A percentile compares a stretch with the other conserved stretches of the same genome.
Evolutionary conservation across 2,888 invertebrate genomes (phyloP).

Genomic region (Cremastobaeus sp.): DNA sequence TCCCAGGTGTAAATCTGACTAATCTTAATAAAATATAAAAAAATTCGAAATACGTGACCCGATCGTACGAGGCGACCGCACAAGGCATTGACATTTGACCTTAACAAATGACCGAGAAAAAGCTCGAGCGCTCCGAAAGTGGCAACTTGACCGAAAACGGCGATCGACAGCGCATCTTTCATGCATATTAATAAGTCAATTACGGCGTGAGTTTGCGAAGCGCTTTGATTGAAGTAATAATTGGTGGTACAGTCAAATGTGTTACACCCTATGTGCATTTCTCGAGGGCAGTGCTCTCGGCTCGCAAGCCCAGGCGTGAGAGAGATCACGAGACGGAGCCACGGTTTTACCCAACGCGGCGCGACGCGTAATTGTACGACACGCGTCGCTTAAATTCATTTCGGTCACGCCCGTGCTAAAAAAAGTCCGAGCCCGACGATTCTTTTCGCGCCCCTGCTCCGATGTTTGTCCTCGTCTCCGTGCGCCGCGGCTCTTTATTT

Average conservation of each 20-base stretch:
- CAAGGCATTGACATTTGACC: no score
- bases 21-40: no score
- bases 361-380: constrained; percentile 57
- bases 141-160: no score
- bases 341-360: constrained; percentile 32
- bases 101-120: no score
- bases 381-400: constrained; percentile 58
- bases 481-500: constrained; percentile 31
- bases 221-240: constrained; percentile 26
- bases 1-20: no score
- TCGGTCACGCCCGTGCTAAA: constrained; percentile 56
- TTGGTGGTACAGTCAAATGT: constrained; percentile 18
- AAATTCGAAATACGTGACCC: no score
- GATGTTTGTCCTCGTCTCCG: constrained; percentile 8
- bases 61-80: no score
- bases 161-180: no score
- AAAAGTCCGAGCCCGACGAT: constrained; percentile 40
- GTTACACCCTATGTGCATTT: constrained; percentile 27
- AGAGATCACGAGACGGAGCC: constrained; percentile 39
- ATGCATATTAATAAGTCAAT: constrained; percentile 22
- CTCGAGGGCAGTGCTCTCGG: constrained; percentile 34
- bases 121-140: no score
- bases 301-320: constrained; percentile 29
- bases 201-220: constrained; percentile 9
- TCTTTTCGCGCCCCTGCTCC: constrained; percentile 8